Percentiles rank a stretch among this genome's conserved stretches.
These are phyloP conservation scores for Drosophila ironensis DNA, from an alignment of 1,140 invertebrate species.

Conservation along the genomic window DNA sequence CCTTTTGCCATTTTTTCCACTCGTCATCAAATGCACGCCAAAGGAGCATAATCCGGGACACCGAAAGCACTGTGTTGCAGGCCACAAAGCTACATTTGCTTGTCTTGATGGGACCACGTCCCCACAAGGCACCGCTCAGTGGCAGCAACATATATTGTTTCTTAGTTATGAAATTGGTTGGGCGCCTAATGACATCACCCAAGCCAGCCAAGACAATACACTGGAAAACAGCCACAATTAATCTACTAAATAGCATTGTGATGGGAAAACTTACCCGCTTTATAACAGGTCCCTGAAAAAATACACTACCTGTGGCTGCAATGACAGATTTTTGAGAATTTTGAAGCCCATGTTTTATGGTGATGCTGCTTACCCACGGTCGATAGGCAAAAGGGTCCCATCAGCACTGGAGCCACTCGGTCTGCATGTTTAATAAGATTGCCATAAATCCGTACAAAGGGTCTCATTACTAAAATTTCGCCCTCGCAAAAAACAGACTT, in stretches of 20 bases:
- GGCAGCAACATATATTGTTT: constrained; percentile 2
- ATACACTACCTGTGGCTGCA: constrained; percentile 4
- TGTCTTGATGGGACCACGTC: constrained; percentile 19
- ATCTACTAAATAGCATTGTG: too few relatives aligned
- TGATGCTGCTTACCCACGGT: constrained; percentile 7
- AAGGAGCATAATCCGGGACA: constrained; percentile 7
- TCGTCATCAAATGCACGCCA: neutral
- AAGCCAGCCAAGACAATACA: constrained; percentile 7
- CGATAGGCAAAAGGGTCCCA: constrained; percentile 9
- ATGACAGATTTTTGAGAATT: neutral
- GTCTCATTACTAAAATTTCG: constrained; percentile 13
- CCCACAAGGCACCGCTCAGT: neutral
- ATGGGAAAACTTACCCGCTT: constrained; percentile 34
- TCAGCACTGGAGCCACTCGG: neutral
- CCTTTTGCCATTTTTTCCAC: neutral
- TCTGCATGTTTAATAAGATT: neutral
- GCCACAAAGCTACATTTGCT: constrained; percentile 10
- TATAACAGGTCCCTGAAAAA: constrained; percentile 15
- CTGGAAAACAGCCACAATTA: too few relatives aligned
- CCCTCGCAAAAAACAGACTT: neutral
- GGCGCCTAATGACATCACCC: neutral
- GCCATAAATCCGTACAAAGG: constrained; percentile 1
- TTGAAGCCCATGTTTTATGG: too few relatives aligned
- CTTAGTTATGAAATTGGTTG: constrained; percentile 5
- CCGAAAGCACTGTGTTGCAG: constrained; percentile 3